Base-by-base conservation (phyloP, 2,888 invertebrate genomes). In the Marasmarcha lunaedactyla region DNA sequence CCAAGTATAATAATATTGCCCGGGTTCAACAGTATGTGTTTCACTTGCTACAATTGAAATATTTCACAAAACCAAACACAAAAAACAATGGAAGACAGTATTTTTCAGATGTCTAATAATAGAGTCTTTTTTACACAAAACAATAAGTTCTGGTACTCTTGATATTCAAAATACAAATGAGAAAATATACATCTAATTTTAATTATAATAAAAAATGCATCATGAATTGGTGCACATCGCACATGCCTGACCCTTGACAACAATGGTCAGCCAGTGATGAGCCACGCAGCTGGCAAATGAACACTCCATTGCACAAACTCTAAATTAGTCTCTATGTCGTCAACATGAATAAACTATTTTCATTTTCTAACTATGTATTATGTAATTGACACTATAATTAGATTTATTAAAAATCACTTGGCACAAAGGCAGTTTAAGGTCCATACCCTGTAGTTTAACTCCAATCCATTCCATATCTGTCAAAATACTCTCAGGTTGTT, bases 201-300 rank as follows among this genome's bases (percentile, higher is more conserved):
- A 76, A 71, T 70, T 74, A 79, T 71, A 73, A 76, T 77, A 81
- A 69, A 70, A 72, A 83, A 81, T 81, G 81, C 81, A 78, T 65
- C 63, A 57, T 65, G 57, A 59, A 30, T 30, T 2, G 6, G 65
- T 64, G 64, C 69, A 61, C 47, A 53, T 46, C 51, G 51, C 45
- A 30, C 14, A 14, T 27, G 39, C 15, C 9, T 40, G 55, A 64
- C 58, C 67, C 72, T 71, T 68, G 70, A 67, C 78, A 72, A 74
- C 58, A 60, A 58, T 57, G 55, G 13, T 10, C 52, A 52, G 48
- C 57, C 49, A 52, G 50, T 52, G 55, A 61, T 64, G 7, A 63
- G 62, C 53, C 49, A 54, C 46, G 56, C 55, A 59, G 53, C 64
- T 63, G 63, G 62, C 51, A 49, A 51, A 46, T 51, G 49, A 58